Evolutionary conservation across 30 jellyfish, hydroid and myxozoan species (phyloP), one percentile per base, ranked within the genome.

Genomic region (Aurelia aurita complex sp. Pacific): DNA sequence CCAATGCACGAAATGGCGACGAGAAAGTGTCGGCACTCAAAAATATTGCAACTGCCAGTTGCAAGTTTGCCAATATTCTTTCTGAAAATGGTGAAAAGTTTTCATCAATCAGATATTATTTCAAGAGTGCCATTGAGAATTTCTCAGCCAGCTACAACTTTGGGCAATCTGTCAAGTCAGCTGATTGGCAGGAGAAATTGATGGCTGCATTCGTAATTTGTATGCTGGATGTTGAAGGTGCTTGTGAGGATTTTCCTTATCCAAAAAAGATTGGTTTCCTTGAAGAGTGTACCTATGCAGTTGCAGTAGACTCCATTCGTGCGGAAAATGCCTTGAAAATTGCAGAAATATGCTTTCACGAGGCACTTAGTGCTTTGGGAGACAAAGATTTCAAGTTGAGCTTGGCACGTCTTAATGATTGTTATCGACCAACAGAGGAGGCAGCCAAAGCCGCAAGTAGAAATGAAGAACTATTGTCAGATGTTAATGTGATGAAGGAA

Each of bases 361-460:
- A 71, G 38, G 51, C 86, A 60, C 52, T 73, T 60, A 12, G 29
- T 0, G 34, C 32, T 38, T 64, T 83, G 4, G 64, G 7, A 5
- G 86, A 71, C 6, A 60, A 61, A 2, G 96, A 87, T 73, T 87
- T 67, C 91, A 78, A 33, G 36, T 32, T 18, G 17, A 2, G 96
- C 82, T 70, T 87, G 3, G 16, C 59, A 8, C 73, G 62, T 33
- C 29, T 87, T 67, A 70, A 61, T 2, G 91, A 78, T 14, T 87
- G 96, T 54, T 62, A 78, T 64, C 82, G 90, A 16, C 96, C 96
- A 53, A 57, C 72, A 17, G 96, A 78, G 64, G 90, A 87, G 64
- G 88, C 90, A 0, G 75, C 69, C 16, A 40, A 38, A 42, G 52
- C 74, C 12, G 73, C 19, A 10, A 5, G 40, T 0, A 10, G 15